Percentiles rank a stretch among this genome's conserved stretches.
Conservation (phyloP, 1,140 invertebrate species). For the Pogonognathellus flavescens region DNA sequence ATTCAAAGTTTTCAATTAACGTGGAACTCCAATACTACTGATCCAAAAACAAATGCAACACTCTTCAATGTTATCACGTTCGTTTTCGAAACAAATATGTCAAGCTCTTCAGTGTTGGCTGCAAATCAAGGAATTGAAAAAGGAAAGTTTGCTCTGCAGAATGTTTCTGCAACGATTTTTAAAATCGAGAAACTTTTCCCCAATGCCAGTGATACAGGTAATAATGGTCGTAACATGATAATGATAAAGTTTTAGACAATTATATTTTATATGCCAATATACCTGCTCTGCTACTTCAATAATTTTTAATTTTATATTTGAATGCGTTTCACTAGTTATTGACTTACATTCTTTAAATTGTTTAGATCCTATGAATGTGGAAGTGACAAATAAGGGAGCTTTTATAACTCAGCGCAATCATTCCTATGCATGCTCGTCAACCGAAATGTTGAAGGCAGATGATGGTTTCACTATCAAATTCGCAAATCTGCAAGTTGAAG, state of each 20-base stretch:
- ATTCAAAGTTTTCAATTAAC: neutral
- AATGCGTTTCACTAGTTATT: neutral
- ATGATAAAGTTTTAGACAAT: neutral
- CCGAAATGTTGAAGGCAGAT: conserved; percentile 72
- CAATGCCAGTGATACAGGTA: neutral
- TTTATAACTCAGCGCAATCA: conserved; percentile 72
- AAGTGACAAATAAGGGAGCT: neutral
- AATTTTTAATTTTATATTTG: too few relatives aligned
- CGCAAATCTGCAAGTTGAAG: conserved; percentile 79
- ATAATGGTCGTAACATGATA: neutral
- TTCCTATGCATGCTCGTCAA: conserved; percentile 79
- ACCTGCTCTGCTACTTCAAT: too few relatives aligned
- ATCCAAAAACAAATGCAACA: too few relatives aligned
- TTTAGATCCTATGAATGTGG: neutral
- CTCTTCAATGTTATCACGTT: neutral
- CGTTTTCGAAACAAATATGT: neutral
- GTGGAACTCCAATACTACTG: neutral
- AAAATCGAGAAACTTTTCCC: neutral
- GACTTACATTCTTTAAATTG: conserved; percentile 6
- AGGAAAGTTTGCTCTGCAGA: neutral
- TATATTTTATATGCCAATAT: neutral
- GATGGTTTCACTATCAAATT: conserved; percentile 71
- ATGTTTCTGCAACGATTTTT: neutral
- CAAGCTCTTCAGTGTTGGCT: neutral
- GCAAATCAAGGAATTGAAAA: neutral